Evolutionary conservation across 1,140 invertebrate species (phyloP), one percentile per base, ranked within the genome.

Genomic region (Orchesella cincta): DNA sequence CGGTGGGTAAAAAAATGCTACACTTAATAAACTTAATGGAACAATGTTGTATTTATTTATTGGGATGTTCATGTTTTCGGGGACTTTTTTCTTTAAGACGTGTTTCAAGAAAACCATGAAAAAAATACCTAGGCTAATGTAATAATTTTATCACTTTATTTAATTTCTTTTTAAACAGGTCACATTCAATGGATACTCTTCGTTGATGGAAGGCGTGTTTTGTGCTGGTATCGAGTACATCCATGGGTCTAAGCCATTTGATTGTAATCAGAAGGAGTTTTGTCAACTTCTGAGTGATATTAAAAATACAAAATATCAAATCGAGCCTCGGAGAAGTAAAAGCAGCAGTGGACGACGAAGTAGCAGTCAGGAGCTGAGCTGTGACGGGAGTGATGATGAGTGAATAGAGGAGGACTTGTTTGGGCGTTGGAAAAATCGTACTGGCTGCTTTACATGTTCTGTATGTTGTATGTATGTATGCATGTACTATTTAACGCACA

Each of bases 231-330:
- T 73, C 26, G 35, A 73, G 34, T 73, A 73, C 71, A 73, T 73
- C 26, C 71, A 73, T 28, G 34, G 35, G 18, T 39, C 33, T 1
- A 73, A 73, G 23, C 71, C 71, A 5, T 51, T 73, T 36, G 71
- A 73, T 31, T 73, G 71, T 23, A 73, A 36, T 51, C 71, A 73
- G 46, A 73, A 73, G 36, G 71, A 73, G 71, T 73, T 73, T 73
- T 73, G 39, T 28, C 39, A 73, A 18, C 28, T 73, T 8, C 16
- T 51, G 12, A 73, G 39, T 20, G 71, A 73, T 35, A 46, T 73
- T 23, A 73, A 46, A 23, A 46, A 36, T 16, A 35, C 71, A 1
- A 73, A 46, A 31, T 46, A 71, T 29, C 28, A 39, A n/a, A 39
- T 46, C 46, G 71, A 26, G 28, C 34, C 34, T 39, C 34, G 29